Evolutionary conservation across 1,140 invertebrate genomes (phyloP).

Genomic region (Lerema accius): DNA sequence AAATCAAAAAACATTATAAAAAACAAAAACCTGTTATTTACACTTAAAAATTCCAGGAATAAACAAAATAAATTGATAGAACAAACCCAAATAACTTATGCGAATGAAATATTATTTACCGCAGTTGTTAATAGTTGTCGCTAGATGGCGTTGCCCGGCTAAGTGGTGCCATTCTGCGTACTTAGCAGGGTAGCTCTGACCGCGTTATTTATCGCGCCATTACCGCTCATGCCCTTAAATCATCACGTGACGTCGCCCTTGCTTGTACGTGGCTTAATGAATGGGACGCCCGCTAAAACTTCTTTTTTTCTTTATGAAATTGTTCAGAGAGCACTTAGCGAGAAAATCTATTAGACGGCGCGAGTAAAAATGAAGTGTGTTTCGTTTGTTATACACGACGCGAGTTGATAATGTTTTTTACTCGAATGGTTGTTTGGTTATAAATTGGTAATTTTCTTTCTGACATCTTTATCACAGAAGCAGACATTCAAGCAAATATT

Average conservation of each 20-base stretch:
- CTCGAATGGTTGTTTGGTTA: too few species aligned
- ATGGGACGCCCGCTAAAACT: slow-evolving; percentile 63
- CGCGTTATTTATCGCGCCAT: slow-evolving; percentile 80
- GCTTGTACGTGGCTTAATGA: slow-evolving; percentile 70
- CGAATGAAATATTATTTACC: slow-evolving; percentile 52
- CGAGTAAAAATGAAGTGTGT: slow-evolving; percentile 58
- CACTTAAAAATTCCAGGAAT: too few species aligned
- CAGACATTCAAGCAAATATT: too few species aligned
- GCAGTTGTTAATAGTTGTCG: slow-evolving; percentile 50
- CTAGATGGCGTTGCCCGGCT: slow-evolving; percentile 71
- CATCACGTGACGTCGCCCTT: slow-evolving; percentile 71
- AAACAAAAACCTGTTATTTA: too few species aligned
- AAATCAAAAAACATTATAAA: neutral
- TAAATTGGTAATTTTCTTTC: slow-evolving; percentile 18
- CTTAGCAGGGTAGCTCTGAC: slow-evolving; percentile 60
- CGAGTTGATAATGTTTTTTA: slow-evolving; percentile 20
- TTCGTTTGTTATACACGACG: slow-evolving; percentile 34
- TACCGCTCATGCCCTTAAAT: slow-evolving; percentile 74
- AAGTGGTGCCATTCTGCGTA: slow-evolving; percentile 69
- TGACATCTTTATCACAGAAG: too few species aligned
- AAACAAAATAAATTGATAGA: slow-evolving; percentile 25
- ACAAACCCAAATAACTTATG: slow-evolving; percentile 32
- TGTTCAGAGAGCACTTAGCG: slow-evolving; percentile 76
- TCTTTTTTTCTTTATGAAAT: slow-evolving; percentile 75
- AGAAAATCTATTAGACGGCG: slow-evolving; percentile 69